A percentile compares a stretch with the other conserved stretches of the same genome.
Evolutionary conservation across 2,888 invertebrate species (phyloP).

Genomic region (Metalampra italica): DNA sequence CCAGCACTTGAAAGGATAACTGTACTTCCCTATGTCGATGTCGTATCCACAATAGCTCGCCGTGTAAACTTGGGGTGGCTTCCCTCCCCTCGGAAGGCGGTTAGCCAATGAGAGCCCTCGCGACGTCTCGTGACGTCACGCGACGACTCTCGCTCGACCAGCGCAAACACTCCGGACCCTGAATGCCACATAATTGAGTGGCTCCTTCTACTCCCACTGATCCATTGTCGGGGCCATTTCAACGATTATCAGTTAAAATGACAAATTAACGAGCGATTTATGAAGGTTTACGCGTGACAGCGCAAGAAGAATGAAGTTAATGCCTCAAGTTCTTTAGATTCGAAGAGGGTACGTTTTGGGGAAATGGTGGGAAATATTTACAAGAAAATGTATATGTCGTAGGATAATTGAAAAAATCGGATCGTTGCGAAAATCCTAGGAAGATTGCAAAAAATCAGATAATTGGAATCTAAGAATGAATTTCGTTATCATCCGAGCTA

Average conservation of each 20-base stretch:
- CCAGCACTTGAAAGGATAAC: neutral
- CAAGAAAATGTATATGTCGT: no score
- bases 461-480: no score
- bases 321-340: constrained; percentile 3
- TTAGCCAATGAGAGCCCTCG: constrained; percentile 62
- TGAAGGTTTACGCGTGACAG: constrained; percentile 55
- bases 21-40: neutral
- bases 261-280: constrained; percentile 62
- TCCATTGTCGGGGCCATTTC: constrained; percentile 63
- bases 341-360: constrained; percentile 2
- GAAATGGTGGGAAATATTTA: constrained; percentile 2
- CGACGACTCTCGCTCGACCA: constrained; percentile 33
- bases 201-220: constrained; percentile 45
- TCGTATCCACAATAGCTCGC: constrained; percentile 19
- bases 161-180: constrained; percentile 58
- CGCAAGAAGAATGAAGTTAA: constrained; percentile 21
- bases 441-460: no score
- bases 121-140: constrained; percentile 29
- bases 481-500: no score
- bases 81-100: constrained; percentile 25
- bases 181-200: constrained; percentile 70
- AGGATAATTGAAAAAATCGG: no score
- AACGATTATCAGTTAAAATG: constrained; percentile 67
- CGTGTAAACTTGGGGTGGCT: constrained; percentile 32
- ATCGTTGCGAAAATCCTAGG: no score